phyloP scores from a whole-genome alignment of 2,797 vertebrate genomes.

The Sebastes steindachneri region DNA sequence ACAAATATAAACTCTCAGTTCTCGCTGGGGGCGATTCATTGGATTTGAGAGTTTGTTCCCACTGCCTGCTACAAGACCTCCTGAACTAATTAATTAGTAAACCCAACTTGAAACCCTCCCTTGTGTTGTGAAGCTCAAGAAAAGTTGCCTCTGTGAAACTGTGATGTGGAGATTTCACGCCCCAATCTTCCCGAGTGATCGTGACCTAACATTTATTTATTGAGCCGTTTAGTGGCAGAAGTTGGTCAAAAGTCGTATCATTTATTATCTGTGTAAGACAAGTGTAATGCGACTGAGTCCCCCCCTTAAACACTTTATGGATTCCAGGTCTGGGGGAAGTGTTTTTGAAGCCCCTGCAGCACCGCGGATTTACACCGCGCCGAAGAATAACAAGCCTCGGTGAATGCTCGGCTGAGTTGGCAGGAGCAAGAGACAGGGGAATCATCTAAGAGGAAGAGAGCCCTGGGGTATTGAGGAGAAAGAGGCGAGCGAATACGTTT shows the following conservation, averaged over 20 bases:
- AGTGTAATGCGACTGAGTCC: slow-evolving; percentile 30
- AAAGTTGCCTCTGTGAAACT: slow-evolving; percentile 1
- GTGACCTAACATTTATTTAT: slow-evolving; percentile 9
- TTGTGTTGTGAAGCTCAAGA: not conserved
- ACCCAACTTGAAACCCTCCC: slow-evolving; percentile 21
- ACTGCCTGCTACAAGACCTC: slow-evolving; percentile 10
- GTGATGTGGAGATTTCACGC: not conserved
- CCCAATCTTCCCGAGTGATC: not conserved
- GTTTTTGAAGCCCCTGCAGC: slow-evolving; percentile 66
- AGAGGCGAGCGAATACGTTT: slow-evolving; percentile 72
- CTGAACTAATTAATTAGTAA: slow-evolving; percentile 45
- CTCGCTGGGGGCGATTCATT: slow-evolving; percentile 2
- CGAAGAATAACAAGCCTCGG: slow-evolving; percentile 72
- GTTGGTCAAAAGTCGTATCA: slow-evolving; percentile 21
- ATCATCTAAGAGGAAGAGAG: slow-evolving; percentile 78
- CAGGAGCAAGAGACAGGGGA: slow-evolving; percentile 77
- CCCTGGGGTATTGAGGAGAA: slow-evolving; percentile 77
- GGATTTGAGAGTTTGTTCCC: slow-evolving; percentile 25
- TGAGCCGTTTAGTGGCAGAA: slow-evolving; percentile 5
- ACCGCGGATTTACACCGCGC: slow-evolving; percentile 56
- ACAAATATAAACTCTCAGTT: slow-evolving; percentile 36
- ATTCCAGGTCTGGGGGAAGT: slow-evolving; percentile 52
- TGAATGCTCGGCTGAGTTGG: slow-evolving; percentile 77
- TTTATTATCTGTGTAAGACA: slow-evolving; percentile 20
- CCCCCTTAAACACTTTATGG: slow-evolving; percentile 50